Base-by-base conservation (phyloP, 2,888 invertebrate species). In the Empis livida region DNA sequence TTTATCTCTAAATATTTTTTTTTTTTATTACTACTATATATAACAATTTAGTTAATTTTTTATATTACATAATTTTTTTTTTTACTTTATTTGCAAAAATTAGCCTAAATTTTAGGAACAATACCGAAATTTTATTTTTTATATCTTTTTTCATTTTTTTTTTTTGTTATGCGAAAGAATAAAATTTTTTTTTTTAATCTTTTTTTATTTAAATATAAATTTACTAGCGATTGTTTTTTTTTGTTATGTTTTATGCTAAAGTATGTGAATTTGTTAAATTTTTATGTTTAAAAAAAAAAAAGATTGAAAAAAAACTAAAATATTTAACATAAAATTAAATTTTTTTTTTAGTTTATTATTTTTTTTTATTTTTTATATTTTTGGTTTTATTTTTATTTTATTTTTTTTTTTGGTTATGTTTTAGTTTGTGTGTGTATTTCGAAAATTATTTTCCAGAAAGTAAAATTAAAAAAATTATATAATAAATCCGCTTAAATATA, bases 51-150 rank as follows among this genome's bases (percentile, higher is more conserved):
- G 35, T 35, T 35, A n/a, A 47, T 52, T 52, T 55, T 56, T 53
- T 48, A 48, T 47, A 48, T 45, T 51, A 32, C 49, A 51, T 50
- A 49, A 48, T 47, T 49, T 43, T 45, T 45, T 20, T 31, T 50
- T 40, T 45, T 48, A 45, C 16, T 16, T 49, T 52, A 49, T 43
- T 53, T 47, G 53, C 53, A 54, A 55, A 56, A 53, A 42, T 50
- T 53, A 51, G 53, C 55, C 56, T 55, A 56, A 58, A 59, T 61
- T 63, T 61, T 65, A 65, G 65, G 65, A 65, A 65, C 65, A 65
- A 65, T 63, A 65, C 65, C 65, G 65, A 65, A 65, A 66, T 53
- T 56, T n/a, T n/a, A n/a, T n/a, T n/a, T 51, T 27, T 53, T 62
- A 57, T 56, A 55, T 45, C 50, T 59, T 55, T 64, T 63, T 63